Evolutionary conservation across 2,888 invertebrate species (phyloP), one percentile per base, ranked within the genome.

Genomic region (Amphiduros pacificus): DNA sequence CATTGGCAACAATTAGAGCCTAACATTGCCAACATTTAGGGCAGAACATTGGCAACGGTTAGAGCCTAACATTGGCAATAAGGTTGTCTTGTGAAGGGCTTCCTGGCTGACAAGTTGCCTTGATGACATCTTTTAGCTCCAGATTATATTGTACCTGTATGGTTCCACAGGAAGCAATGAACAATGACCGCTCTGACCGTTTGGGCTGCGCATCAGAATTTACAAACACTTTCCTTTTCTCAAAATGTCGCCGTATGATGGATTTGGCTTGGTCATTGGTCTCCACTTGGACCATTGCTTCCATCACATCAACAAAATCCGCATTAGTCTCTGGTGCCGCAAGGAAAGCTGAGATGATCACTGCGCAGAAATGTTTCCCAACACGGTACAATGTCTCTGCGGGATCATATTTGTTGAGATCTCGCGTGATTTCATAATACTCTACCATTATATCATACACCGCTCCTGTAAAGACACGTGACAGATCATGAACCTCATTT

Each of bases 361-460:
- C 36, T 9, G 31, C 24, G 20, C 20, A 31, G 2, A 58, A 50
- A 24, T 58, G 44, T 48, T 58, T 58, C 9, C 58, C 58, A 3
- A 48, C 50, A 2, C 58, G 29, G 50, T 50, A 58, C 9, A 58
- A 36, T 5, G 58, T 49, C 26, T 58, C 58, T 2, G 58, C 58
- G 9, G 58, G 50, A 17, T 44, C 32, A 27, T 49, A 58, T 36
- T 58, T 58, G 32, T 32, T 50, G 36, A 50, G 27, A 24, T 58
- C 58, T 2, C 58, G 29, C 2, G 58, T 24, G 3, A 48, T 27
- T 17, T 58, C 50, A 28, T 51, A 58, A 17, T 50, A 24, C 17
- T 31, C 58, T 2, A 58, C 58, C 5, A 58, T 31, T n/a, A 58
- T 58, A 22, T 51, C 58, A 26, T 58, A 58, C n/a, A 58, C 24